These are phyloP conservation scores for Scaptomyza hsui DNA, from an alignment of 1,140 invertebrate genomes.

Conservation along the genomic window DNA sequence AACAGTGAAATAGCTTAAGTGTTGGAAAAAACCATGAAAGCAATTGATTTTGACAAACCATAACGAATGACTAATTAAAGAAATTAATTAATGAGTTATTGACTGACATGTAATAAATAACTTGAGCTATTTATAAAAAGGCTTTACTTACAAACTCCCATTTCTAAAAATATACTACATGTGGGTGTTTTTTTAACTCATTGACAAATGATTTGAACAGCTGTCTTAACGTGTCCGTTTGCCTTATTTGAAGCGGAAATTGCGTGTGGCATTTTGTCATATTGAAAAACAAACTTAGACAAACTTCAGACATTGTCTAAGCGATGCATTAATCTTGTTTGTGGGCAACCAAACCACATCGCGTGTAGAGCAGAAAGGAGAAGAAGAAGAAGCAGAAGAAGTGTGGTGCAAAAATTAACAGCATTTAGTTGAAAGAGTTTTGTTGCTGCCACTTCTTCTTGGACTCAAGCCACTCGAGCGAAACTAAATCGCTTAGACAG, in stretches of 20 bases:
- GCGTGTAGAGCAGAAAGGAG: slow-evolving; percentile 33
- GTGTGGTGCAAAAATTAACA: slow-evolving; percentile 19
- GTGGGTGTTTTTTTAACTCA: not conserved
- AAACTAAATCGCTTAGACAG: not conserved
- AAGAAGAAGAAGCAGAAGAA: slow-evolving; percentile 1
- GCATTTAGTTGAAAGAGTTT: not conserved
- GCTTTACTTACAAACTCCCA: not conserved
- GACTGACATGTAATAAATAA: slow-evolving; percentile 10
- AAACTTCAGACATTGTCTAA: slow-evolving; percentile 1
- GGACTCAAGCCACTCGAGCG: not conserved
- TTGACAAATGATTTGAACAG: slow-evolving; percentile 31
- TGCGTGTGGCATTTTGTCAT: slow-evolving; percentile 21
- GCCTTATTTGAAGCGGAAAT: slow-evolving; percentile 13
- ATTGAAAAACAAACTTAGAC: not conserved
- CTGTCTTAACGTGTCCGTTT: slow-evolving; percentile 22
- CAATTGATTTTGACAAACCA: not conserved
- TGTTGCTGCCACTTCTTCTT: not conserved
- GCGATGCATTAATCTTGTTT: slow-evolving; percentile 15
- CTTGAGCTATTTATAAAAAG: slow-evolving; percentile 1
- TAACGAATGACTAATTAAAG: not conserved
- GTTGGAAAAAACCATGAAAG: too few species aligned
- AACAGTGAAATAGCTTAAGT: too few species aligned
- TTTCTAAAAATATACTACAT: not conserved
- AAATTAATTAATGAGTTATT: slow-evolving; percentile 25
- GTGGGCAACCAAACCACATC: slow-evolving; percentile 30